phyloP scores from a whole-genome alignment of 1,140 invertebrate genomes.

The Whitmania pigra region DNA sequence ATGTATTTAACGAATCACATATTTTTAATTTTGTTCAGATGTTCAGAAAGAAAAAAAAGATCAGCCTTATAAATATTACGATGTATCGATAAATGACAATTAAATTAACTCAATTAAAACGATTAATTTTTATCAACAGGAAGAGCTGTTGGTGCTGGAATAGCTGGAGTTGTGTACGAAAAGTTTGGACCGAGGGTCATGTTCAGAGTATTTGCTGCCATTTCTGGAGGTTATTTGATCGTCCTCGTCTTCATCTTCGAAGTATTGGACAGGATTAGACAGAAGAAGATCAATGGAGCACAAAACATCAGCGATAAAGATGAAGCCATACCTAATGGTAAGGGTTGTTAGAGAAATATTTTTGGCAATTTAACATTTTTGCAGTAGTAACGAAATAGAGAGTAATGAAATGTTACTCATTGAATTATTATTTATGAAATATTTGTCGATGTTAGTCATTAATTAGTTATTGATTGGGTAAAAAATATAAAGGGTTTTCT shows the following conservation, averaged over 20 bases:
- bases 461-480: no score
- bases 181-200: slow-evolving; percentile 9
- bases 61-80: no score
- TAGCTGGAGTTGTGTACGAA: slow-evolving; percentile 19
- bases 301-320: background rate
- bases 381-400: no score
- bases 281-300: background rate
- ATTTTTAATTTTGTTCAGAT: no score
- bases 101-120: no score
- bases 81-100: background rate
- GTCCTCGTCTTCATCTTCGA: slow-evolving; percentile 9
- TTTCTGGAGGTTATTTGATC: slow-evolving; percentile 13
- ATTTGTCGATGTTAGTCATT: no score
- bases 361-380: no score
- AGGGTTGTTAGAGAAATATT: background rate
- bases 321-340: background rate
- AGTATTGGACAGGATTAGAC: background rate
- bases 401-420: no score
- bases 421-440: no score
- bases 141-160: slow-evolving; percentile 15
- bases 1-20: no score
- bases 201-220: slow-evolving; percentile 15
- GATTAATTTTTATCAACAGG: slow-evolving; percentile 17
- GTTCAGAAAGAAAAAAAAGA: no score
- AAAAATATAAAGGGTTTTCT: no score